A percentile compares a stretch with the other conserved stretches of the same genome.
phyloP scores from a whole-genome alignment of 2,888 invertebrate genomes.

The Bellardia pandia region DNA sequence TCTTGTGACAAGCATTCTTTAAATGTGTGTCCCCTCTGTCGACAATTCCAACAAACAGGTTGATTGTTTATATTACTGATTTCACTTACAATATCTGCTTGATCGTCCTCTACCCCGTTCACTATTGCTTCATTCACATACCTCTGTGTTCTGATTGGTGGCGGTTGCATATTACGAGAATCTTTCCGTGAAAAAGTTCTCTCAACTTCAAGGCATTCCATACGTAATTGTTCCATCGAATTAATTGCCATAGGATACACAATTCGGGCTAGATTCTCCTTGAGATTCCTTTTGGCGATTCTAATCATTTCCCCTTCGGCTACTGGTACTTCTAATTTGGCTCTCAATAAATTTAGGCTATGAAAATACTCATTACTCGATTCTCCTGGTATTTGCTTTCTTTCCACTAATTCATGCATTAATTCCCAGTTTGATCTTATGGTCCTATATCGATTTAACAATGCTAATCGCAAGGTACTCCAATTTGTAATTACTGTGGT shows the following conservation, averaged over 20 bases:
- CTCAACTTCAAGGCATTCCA: not conserved
- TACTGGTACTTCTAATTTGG: slow-evolving; percentile 1
- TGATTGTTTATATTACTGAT: not conserved
- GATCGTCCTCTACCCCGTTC: not conserved
- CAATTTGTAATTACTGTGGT: not conserved
- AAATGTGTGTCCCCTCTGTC: slow-evolving; percentile 16
- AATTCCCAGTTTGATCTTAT: slow-evolving; percentile 10
- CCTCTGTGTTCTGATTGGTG: not conserved
- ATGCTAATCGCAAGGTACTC: not conserved
- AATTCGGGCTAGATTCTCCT: not conserved
- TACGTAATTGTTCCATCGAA: no score
- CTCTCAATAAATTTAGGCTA: not conserved
- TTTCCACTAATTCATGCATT: slow-evolving; percentile 40
- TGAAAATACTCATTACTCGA: slow-evolving; percentile 32
- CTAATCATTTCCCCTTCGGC: slow-evolving; percentile 36
- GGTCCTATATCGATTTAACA: slow-evolving; percentile 5
- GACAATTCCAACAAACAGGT: slow-evolving; percentile 33
- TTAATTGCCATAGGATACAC: no score
- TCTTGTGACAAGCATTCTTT: not conserved
- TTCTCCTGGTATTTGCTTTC: slow-evolving; percentile 35
- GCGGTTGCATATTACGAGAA: not conserved
- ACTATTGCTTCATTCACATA: not conserved
- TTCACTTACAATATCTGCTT: no score
- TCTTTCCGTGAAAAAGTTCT: slow-evolving; percentile 12
- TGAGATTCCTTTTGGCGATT: slow-evolving; percentile 37